Conservation (phyloP, 2,113 vertebrate species). For the Nothocercus julius region DNA sequence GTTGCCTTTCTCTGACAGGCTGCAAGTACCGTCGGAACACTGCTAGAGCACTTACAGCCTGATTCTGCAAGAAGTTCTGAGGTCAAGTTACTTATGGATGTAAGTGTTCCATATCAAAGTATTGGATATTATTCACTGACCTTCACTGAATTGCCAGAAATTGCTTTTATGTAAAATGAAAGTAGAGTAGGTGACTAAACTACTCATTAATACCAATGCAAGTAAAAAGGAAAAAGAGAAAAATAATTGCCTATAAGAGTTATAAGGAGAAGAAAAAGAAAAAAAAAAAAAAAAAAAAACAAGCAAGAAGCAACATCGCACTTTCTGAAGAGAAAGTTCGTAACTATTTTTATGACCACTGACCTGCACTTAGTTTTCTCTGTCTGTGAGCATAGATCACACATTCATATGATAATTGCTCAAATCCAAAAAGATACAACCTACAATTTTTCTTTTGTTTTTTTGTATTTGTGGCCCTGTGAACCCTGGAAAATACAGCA, state of each 20-base stretch:
- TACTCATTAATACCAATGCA: neutral
- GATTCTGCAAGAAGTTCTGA: slow-evolving; percentile 32
- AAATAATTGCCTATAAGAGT: neutral
- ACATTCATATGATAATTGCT: slow-evolving; percentile 52
- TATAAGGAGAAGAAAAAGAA: neutral
- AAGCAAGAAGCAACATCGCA: neutral
- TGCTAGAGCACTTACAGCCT: slow-evolving; percentile 7
- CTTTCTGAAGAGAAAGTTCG: neutral
- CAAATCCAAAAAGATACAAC: slow-evolving; percentile 36
- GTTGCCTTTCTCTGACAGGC: neutral
- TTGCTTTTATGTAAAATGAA: slow-evolving; percentile 42
- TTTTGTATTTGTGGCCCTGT: slow-evolving; percentile 28
- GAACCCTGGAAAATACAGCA: slow-evolving; percentile 24
- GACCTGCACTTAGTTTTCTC: neutral
- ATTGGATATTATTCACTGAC: slow-evolving; percentile 37
- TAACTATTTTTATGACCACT: slow-evolving; percentile 12
- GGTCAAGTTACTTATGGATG: slow-evolving; percentile 25
- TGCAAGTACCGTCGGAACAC: slow-evolving; percentile 13
- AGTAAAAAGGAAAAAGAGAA: neutral
- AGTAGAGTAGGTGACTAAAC: neutral
- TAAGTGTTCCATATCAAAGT: slow-evolving; percentile 43
- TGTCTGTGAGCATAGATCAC: neutral
- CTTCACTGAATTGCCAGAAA: slow-evolving; percentile 35
- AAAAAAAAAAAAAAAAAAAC: neutral
- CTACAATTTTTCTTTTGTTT: no score